These are phyloP conservation scores for Petroica traversi DNA, from an alignment of 2,113 vertebrate genomes.

Conservation along the genomic window DNA sequence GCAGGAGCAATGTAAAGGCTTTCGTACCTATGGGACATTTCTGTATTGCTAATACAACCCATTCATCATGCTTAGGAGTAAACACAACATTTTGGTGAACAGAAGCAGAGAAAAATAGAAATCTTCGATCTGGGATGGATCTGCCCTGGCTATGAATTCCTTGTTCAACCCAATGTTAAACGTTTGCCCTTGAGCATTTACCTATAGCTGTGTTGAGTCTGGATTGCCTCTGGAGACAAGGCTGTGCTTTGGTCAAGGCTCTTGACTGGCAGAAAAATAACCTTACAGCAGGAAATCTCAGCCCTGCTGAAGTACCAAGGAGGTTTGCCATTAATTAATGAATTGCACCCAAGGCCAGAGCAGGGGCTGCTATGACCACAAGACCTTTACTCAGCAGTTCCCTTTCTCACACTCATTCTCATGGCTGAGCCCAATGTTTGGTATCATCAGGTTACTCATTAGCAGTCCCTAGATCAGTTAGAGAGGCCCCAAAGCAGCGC, in stretches of 20 bases:
- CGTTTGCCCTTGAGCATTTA: not conserved
- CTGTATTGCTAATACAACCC: not conserved
- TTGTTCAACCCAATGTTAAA: not conserved
- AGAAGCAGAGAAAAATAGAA: not conserved
- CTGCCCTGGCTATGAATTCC: not conserved
- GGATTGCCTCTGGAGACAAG: not conserved
- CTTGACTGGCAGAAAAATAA: not conserved
- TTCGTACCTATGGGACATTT: not conserved
- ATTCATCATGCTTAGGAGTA: not conserved
- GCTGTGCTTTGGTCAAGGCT: not conserved
- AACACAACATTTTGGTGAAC: not conserved
- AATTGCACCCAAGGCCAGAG: not conserved
- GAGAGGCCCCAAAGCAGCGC: not conserved
- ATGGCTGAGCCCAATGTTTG: not conserved
- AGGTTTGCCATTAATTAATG: not conserved
- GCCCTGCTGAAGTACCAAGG: not conserved
- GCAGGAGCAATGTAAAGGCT: not conserved
- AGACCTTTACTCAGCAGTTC: not conserved
- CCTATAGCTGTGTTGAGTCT: not conserved
- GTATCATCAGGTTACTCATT: not conserved
- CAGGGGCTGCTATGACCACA: not conserved
- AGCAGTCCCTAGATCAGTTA: not conserved
- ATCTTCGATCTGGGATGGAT: not conserved
- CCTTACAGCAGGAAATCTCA: not conserved
- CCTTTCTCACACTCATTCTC: not conserved